Base-by-base conservation (phyloP, 1,140 invertebrate genomes). In the Lasaia peninsularis region DNA sequence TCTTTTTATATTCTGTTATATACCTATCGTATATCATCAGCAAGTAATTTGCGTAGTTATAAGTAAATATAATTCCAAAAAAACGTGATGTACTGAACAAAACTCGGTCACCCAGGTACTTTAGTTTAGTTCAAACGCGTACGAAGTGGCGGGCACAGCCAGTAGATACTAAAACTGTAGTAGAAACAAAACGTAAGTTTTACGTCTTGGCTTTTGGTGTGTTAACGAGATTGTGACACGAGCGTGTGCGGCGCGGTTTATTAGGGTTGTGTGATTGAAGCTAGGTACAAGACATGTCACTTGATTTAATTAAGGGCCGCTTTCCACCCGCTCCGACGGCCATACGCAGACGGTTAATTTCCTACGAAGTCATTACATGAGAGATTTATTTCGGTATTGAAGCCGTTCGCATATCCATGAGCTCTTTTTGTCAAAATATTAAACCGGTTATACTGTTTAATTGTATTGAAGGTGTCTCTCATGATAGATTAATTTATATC, bases 261-360 rank as follows among this genome's bases (percentile, higher is more conserved):
- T 87, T 80, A 75, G 79, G 84, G 84, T 87, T 77, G 77, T 80
- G 80, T 86, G 86, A 87, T 88, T 86, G 84, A 87, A 80, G 84
- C 78, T 78, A 77, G 76, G 75, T 73, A 73, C 74, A 79, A 82
- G 80, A 85, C 83, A 67, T 79, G 85, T 86, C 86, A 83, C 84
- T 87, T 88, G 86, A 88, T 88, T 88, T 87, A 88, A 88, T 88
- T 88, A 88, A 88, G 81, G 79, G 73, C 75, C 73, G 83, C 75
- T 88, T 85, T 80, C 82, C 80, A 78, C 80, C 73, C 74, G 73
- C 80, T 80, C 67, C 76, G 74, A 67, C 73, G 68, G 71, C 71
- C 78, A 78, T 76, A 79, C 72, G 72, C 77, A 75, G 69, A 63
- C 67, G 67, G 77, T 83, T 86, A 85, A 88, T 88, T 85, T 86